A percentile compares a stretch with the other conserved stretches of the same genome.
Conservation (phyloP, 2,113 vertebrate species). For the Takifugu bimaculatus region DNA sequence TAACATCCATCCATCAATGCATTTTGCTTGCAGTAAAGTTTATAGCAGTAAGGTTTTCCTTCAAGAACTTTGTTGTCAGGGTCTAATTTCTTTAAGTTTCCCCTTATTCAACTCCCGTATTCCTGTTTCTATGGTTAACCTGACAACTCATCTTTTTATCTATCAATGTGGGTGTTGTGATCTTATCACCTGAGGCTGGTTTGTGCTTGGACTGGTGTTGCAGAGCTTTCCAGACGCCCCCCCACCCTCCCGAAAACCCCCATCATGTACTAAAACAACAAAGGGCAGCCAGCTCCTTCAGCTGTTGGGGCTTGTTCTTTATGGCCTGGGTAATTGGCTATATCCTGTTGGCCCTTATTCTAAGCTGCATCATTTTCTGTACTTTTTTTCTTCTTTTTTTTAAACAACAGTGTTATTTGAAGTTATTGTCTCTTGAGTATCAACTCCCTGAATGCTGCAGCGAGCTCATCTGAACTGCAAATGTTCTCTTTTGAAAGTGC, state of each 20-base stretch:
- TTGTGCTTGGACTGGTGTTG: constrained; percentile 58
- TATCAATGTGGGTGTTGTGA: constrained; percentile 67
- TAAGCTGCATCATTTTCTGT: constrained; percentile 66
- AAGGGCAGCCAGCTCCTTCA: constrained; percentile 60
- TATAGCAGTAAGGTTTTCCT: too few species aligned
- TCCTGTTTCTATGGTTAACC: constrained; percentile 70
- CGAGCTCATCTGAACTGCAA: constrained; percentile 14
- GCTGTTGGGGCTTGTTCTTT: constrained; percentile 61
- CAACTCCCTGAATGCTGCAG: constrained; percentile 16
- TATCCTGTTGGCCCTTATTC: constrained; percentile 64
- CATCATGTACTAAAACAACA: constrained; percentile 63
- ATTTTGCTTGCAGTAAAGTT: too few species aligned
- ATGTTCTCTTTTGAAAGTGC: constrained; percentile 25
- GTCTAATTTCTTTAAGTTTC: constrained; percentile 48
- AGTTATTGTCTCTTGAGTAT: constrained; percentile 32
- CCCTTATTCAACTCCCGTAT: constrained; percentile 16
- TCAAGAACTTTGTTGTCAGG: neutral
- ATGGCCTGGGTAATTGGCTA: constrained; percentile 64
- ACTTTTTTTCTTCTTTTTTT: constrained; percentile 43
- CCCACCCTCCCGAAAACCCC: constrained; percentile 57
- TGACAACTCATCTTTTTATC: constrained; percentile 67
- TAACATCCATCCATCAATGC: too few species aligned
- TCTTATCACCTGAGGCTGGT: constrained; percentile 72
- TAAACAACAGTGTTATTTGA: constrained; percentile 40
- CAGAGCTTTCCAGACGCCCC: constrained; percentile 64